Base-by-base conservation (phyloP, 2,888 invertebrate genomes). In the Pristionchus maxplancki region DNA sequence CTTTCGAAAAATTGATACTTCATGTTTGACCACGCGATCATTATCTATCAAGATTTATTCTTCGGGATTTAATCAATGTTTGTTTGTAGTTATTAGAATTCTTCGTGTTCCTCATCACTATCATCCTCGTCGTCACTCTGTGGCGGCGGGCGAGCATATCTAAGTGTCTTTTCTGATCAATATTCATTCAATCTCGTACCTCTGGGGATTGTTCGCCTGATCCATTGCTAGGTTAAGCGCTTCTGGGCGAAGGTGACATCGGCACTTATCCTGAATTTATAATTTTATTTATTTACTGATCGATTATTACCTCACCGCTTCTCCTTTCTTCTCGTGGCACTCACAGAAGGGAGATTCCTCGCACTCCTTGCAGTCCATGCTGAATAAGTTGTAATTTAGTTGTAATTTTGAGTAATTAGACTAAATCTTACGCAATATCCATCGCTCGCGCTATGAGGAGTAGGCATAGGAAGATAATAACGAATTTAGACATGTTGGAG, bases 191-290 rank as follows among this genome's bases (percentile, higher is more conserved):
- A 37, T 0, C 17, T 6, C 31, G 31, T 9, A 78, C 78, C 44
- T 78, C 48, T 78, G 78, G n/a, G 78, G 78, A 78, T 78, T 78
- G 44, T 28, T 78, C 0, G 74, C 78, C 28, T 78, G 78, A 44
- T 78, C 78, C 78, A 78, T 78, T 20, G 78, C 78, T 6, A 78
- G 40, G 20, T 78, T 78, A 48, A 78, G 24, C 13, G 78, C 78
- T 15, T 78, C 78, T 0, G 78, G 78, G 11, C 78, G 78, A 24
- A 78, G 44, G 24, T 78, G 78, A 15, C 78, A 78, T 13, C 78
- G 37, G 48, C 78, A 78, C 17, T 78, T 24, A 34, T 20, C 78
- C 78, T 78, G n/a, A n/a, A 78, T 11, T 17, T 44, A 24, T 11
- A 0, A 44, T 44, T 44, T 31, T 28, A 37, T 1, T 71, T 34